Base-by-base conservation (phyloP, 2,113 vertebrate genomes). In the Cynopterus brachyotis region DNA sequence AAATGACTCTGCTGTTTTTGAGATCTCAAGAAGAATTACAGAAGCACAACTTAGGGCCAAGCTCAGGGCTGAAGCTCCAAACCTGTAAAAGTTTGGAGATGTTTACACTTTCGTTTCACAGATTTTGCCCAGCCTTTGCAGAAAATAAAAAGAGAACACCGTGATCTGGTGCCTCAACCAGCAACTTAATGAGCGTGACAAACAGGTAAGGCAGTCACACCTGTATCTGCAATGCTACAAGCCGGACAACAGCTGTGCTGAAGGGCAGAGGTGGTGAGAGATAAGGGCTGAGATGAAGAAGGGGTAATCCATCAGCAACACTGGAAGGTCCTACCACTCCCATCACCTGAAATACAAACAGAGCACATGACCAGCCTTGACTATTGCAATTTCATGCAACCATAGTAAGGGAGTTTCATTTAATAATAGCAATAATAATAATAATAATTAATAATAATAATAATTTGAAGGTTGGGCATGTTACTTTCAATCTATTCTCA, bases 161-260 rank as follows among this genome's bases (percentile, higher is more conserved):
- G 79, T 92, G 96, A 96, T 96, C 26, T 91, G 98, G 98, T 97
- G 98, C 97, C 98, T 99, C 98, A 73, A 97, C 96, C 96, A 97
- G 96, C 97, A 97, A 96, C 86, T 96, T 12, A 96, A 97, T 81
- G 97, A 98, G 97, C 98, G 98, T 98, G 98, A 98, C 97, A 98
- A 92, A 11, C 95, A 98, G 98, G 98, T 98, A 98, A 98, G 98
- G 98, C 97, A 98, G 98, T 98, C 98, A 98, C 94, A 99, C 99
- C 99, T 99, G 99, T 97, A 99, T 99, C 99, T 99, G 99, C 98
- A 99, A 99, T 96, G 99, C 99, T 91, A 99, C 99, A 98, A 99
- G 99, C 94, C 99, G 99, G 97, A 99, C 99, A 98, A 99, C 99
- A 75, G 99, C 99, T 79, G 99, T 99, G 98, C 99, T 99, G 99